Evolutionary conservation across 2,113 vertebrate species (phyloP).

Genomic region (Cranoglanis bouderius): DNA sequence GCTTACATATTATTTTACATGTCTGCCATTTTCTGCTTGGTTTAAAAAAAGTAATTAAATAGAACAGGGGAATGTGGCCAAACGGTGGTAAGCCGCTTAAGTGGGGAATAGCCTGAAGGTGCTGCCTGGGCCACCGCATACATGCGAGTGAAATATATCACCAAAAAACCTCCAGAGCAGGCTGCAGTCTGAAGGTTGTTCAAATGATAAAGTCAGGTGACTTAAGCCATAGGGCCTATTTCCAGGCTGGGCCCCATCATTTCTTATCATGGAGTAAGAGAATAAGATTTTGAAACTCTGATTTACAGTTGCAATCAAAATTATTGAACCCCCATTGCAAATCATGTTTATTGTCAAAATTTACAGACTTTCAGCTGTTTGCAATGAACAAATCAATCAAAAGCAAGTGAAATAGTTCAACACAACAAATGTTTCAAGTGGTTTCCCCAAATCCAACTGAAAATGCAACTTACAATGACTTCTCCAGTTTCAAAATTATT

Average conservation of each 20-base stretch:
- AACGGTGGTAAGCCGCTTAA: constrained; percentile 47
- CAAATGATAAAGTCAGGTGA: too few species aligned
- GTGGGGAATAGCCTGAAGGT: constrained; percentile 27
- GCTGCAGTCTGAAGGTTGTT: background rate
- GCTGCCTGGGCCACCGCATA: background rate
- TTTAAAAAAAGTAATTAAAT: constrained; percentile 51
- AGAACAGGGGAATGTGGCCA: constrained; percentile 31
- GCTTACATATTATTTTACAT: constrained; percentile 35
- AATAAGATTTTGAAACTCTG: background rate
- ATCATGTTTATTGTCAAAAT: too few species aligned
- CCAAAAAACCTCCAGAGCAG: background rate
- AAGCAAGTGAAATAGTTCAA: too few species aligned
- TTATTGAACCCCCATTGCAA: too few species aligned
- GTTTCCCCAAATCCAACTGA: too few species aligned
- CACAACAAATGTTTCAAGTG: too few species aligned
- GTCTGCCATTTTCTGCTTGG: constrained; percentile 7
- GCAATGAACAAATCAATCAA: too few species aligned
- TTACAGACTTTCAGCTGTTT: too few species aligned
- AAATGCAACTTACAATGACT: too few species aligned
- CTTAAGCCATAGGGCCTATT: background rate
- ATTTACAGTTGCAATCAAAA: too few species aligned
- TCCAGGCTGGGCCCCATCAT: background rate
- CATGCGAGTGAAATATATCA: background rate
- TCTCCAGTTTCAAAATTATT: too few species aligned
- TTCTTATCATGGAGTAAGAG: background rate